phyloP scores from a whole-genome alignment of 2,888 invertebrate genomes.

The Melanostoma mellinum region DNA sequence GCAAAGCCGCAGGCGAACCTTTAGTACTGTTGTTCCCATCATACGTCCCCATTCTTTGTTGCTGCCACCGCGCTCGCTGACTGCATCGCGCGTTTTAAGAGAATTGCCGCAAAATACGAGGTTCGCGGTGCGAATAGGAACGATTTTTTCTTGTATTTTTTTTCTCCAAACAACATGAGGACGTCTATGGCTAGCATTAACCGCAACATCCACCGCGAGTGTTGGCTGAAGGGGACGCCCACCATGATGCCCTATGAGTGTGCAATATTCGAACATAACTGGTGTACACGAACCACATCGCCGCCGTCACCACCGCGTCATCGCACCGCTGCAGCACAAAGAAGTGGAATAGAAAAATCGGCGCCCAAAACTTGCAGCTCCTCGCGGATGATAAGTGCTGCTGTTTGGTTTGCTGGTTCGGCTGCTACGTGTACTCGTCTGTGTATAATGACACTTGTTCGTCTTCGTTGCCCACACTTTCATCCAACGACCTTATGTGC shows the following conservation, averaged over 20 bases:
- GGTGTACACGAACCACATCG: constrained; percentile 2
- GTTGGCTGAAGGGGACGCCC: constrained; percentile 35
- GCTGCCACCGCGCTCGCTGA: constrained; percentile 26
- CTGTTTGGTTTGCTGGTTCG: constrained; percentile 66
- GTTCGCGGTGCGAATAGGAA: constrained; percentile 51
- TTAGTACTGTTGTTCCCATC: constrained; percentile 66
- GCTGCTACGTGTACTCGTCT: constrained; percentile 67
- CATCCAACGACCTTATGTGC: neutral
- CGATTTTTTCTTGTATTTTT: constrained; percentile 14
- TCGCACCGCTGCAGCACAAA: neutral
- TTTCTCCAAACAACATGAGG: constrained; percentile 20
- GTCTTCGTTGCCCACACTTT: constrained; percentile 3
- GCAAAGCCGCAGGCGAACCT: constrained; percentile 67
- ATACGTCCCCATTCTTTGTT: neutral
- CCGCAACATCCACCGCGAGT: constrained; percentile 54
- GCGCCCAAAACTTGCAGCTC: constrained; percentile 45
- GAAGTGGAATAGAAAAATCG: constrained; percentile 40
- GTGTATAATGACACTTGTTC: constrained; percentile 70
- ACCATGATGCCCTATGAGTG: constrained; percentile 21
- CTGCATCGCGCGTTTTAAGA: constrained; percentile 56
- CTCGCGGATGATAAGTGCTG: constrained; percentile 61
- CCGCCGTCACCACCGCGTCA: neutral
- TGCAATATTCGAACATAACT: constrained; percentile 36
- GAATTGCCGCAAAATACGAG: constrained; percentile 44
- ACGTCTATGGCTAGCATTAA: constrained; percentile 60